Conservation (phyloP, 2,888 invertebrate genomes). For the Acleris laterana region DNA sequence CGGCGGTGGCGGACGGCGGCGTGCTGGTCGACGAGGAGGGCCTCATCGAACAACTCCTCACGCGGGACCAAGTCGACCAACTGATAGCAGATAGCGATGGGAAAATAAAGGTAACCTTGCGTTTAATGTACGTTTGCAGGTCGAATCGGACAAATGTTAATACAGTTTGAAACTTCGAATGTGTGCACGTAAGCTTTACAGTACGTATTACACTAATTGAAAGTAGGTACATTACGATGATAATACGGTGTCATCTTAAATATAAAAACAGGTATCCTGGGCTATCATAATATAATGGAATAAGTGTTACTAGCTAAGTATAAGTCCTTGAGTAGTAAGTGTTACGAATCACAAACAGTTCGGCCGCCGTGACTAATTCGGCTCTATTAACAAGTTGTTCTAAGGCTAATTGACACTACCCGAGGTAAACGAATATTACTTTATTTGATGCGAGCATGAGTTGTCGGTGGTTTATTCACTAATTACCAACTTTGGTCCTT, state of each 20-base stretch:
- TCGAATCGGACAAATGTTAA: no score
- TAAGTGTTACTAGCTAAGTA: not conserved
- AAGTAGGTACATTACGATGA: no score
- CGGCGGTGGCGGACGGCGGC: slow-evolving; percentile 82
- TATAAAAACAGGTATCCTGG: no score
- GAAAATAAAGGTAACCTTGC: slow-evolving; percentile 78
- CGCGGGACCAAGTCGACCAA: slow-evolving; percentile 72
- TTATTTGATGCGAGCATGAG: no score
- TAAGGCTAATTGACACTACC: not conserved
- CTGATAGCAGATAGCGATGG: slow-evolving; percentile 72
- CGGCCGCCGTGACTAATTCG: slow-evolving; percentile 2
- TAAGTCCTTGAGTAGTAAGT: not conserved
- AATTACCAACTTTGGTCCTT: no score
- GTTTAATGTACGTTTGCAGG: not conserved
- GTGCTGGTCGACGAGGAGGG: slow-evolving; percentile 85
- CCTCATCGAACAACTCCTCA: slow-evolving; percentile 82
- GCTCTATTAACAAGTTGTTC: slow-evolving; percentile 9
- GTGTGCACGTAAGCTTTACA: no score
- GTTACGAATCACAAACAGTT: not conserved
- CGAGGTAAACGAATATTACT: not conserved
- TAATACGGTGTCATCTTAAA: no score
- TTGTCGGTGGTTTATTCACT: no score
- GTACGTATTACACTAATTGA: no score
- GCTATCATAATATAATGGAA: no score
- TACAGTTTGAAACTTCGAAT: no score